Percentiles rank a stretch among this genome's conserved stretches.
Conservation (phyloP, 2,797 vertebrate genomes). For the Spatula versicolor region DNA sequence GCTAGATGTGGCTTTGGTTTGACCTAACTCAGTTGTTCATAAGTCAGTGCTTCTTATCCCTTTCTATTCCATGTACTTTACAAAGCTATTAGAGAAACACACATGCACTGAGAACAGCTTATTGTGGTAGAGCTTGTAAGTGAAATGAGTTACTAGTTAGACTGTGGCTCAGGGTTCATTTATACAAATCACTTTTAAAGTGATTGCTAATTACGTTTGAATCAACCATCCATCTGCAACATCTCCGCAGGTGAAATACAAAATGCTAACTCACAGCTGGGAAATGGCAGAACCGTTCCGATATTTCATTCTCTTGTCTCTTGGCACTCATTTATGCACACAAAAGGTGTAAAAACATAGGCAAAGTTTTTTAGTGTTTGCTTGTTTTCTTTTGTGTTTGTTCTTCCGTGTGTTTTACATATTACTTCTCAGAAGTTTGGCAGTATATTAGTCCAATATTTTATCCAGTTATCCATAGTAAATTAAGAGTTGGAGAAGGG, state of each 20-base stretch:
- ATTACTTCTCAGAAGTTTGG: neutral
- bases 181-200: neutral
- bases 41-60: neutral
- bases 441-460: neutral
- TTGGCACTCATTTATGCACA: slow-evolving; percentile 79
- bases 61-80: neutral
- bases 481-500: neutral
- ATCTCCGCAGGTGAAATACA: slow-evolving; percentile 67
- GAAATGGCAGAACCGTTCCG: slow-evolving; percentile 50
- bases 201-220: neutral
- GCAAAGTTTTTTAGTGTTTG: neutral
- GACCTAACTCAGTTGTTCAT: neutral
- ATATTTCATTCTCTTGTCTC: slow-evolving; percentile 69
- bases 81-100: too few species aligned
- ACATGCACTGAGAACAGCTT: neutral
- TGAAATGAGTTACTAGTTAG: neutral
- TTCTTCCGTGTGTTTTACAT: neutral
- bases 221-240: neutral
- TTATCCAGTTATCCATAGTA: neutral
- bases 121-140: neutral
- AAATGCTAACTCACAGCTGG: slow-evolving; percentile 75
- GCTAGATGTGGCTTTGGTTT: neutral
- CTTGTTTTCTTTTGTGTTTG: too few species aligned
- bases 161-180: neutral
- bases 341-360: slow-evolving; percentile 53